phyloP scores from a whole-genome alignment of 2,888 invertebrate species.

The Mythimna ferrago region DNA sequence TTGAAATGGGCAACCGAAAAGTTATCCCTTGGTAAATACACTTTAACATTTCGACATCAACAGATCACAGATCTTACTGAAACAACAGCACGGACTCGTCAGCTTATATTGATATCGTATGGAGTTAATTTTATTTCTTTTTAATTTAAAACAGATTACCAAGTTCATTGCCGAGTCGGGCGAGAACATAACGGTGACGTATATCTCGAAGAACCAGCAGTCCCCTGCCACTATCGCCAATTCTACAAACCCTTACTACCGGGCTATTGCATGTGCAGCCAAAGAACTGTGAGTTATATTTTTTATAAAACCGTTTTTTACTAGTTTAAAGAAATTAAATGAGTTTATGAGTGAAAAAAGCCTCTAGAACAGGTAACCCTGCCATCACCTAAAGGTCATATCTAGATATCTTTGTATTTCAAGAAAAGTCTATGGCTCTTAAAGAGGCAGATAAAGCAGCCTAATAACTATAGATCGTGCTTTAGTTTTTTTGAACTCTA shows the following conservation, averaged over 20 bases:
- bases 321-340: no score
- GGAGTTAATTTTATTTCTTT: not conserved
- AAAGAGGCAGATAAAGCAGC: no score
- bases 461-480: no score
- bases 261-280: conserved; percentile 89
- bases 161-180: conserved; percentile 92
- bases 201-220: conserved; percentile 88
- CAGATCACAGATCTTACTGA: no score
- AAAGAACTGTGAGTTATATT: conserved; percentile 62
- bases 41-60: no score
- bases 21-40: no score
- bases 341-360: not conserved
- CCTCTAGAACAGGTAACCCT: no score
- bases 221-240: conserved; percentile 90
- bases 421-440: no score
- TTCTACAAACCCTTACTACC: conserved; percentile 92
- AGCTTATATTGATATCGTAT: not conserved
- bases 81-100: not conserved
- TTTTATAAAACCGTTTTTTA: not conserved
- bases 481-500: not conserved
- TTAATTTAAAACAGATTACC: conserved; percentile 61
- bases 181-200: conserved; percentile 90
- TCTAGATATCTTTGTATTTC: no score
- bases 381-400: no score
- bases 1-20: no score